phyloP scores from a whole-genome alignment of 2,113 vertebrate genomes.

The Anhinga rufa region DNA sequence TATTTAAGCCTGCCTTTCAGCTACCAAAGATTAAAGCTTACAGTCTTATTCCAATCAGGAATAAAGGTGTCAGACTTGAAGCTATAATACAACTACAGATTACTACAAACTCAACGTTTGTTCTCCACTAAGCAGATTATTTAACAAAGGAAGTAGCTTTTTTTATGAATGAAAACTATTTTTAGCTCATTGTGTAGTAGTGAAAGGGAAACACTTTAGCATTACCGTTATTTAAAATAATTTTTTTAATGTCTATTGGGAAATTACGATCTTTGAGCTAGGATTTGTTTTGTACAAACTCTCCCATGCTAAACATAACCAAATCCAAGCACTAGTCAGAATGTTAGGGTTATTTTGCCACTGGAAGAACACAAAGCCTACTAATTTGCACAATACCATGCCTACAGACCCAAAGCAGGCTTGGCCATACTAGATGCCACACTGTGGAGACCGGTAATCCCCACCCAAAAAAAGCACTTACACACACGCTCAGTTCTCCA shows the following conservation, averaged over 20 bases:
- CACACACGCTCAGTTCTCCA: not conserved
- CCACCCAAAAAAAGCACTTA: not conserved
- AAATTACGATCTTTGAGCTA: not conserved
- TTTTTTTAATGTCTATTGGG: not conserved
- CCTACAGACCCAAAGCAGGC: not conserved
- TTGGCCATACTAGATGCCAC: not conserved
- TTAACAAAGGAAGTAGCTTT: conserved; percentile 46
- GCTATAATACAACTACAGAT: not conserved
- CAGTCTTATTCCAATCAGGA: not conserved
- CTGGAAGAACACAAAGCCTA: not conserved
- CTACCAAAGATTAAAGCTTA: not conserved
- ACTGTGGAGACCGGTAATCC: not conserved
- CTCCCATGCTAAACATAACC: not conserved
- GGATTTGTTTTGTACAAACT: not conserved
- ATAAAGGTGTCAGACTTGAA: not conserved
- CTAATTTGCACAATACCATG: not conserved
- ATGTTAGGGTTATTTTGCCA: accelerated
- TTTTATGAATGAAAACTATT: conserved; percentile 58
- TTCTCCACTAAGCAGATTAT: conserved; percentile 10
- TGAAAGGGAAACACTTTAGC: conserved; percentile 8
- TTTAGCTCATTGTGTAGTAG: conserved; percentile 24
- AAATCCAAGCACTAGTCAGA: not conserved
- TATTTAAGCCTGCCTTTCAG: not conserved
- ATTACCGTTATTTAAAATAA: not conserved
- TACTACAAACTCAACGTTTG: conserved; percentile 29